phyloP scores from a whole-genome alignment of 2,888 invertebrate species.

The Calliphora vomitoria region DNA sequence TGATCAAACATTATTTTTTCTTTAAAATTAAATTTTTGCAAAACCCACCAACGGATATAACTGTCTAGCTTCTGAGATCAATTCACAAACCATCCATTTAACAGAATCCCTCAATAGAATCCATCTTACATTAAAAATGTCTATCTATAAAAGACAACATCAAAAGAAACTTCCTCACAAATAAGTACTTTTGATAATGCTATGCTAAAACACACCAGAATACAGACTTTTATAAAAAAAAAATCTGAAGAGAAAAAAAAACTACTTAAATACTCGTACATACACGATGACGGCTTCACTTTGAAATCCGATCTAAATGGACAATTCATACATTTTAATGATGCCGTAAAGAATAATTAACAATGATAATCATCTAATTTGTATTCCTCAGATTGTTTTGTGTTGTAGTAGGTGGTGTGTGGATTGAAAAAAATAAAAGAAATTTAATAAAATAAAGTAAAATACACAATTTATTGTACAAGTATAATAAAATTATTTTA shows the following conservation, averaged over 20 bases:
- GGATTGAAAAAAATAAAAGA: conserved; percentile 3
- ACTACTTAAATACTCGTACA: neutral
- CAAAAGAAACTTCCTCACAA: neutral
- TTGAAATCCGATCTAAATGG: conserved; percentile 63
- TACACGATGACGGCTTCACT: conserved; percentile 52
- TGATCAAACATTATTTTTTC: no score
- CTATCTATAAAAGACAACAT: neutral
- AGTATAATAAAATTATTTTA: neutral
- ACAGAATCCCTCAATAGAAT: no score
- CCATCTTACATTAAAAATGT: no score
- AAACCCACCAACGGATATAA: no score
- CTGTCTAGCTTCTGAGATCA: no score
- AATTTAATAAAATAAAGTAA: neutral
- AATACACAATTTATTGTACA: conserved; percentile 10
- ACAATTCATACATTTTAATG: conserved; percentile 64
- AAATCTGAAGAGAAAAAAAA: neutral
- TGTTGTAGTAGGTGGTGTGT: conserved; percentile 63
- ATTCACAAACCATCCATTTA: no score
- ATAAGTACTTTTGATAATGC: neutral
- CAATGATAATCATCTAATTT: conserved; percentile 64
- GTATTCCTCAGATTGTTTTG: conserved; percentile 60
- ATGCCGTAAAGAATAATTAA: conserved; percentile 65
- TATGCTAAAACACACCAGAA: no score
- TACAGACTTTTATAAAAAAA: neutral
- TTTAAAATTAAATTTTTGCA: no score